phyloP scores from a whole-genome alignment of 2,113 vertebrate genomes.

The Cyanoderma ruficeps region DNA sequence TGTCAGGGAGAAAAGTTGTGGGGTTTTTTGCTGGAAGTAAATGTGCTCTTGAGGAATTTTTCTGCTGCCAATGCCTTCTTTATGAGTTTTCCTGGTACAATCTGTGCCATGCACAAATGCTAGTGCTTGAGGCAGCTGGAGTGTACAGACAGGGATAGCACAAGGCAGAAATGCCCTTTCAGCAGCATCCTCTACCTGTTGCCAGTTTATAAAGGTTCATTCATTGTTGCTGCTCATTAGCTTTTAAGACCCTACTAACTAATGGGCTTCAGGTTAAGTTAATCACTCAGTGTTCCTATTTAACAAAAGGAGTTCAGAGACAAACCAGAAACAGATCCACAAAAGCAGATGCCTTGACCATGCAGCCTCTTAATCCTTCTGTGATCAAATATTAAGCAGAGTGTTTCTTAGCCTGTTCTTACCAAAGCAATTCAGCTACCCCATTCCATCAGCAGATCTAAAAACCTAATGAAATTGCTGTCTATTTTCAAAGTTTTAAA shows the following conservation, averaged over 20 bases:
- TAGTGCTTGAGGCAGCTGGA: not conserved
- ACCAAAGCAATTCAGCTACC: not conserved
- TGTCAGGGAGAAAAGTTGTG: not conserved
- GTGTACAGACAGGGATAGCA: not conserved
- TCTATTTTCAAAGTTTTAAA: not conserved
- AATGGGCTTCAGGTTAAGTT: not conserved
- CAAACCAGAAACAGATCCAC: fast-evolving
- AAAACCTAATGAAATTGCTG: not conserved
- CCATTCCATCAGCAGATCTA: not conserved
- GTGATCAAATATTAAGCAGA: not conserved
- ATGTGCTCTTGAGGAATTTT: not conserved
- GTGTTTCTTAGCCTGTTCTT: not conserved
- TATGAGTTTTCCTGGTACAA: not conserved
- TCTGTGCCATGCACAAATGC: not conserved
- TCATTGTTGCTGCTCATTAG: not conserved
- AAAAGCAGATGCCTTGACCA: not conserved
- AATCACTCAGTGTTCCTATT: not conserved
- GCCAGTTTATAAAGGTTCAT: not conserved
- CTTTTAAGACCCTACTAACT: not conserved
- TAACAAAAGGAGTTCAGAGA: not conserved
- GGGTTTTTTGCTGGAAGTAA: not conserved
- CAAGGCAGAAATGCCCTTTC: not conserved
- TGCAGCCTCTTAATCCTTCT: not conserved
- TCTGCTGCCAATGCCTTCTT: not conserved
- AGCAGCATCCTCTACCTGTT: not conserved